Conservation (phyloP, 2,113 vertebrate genomes). For the Bubo blakistoni region DNA sequence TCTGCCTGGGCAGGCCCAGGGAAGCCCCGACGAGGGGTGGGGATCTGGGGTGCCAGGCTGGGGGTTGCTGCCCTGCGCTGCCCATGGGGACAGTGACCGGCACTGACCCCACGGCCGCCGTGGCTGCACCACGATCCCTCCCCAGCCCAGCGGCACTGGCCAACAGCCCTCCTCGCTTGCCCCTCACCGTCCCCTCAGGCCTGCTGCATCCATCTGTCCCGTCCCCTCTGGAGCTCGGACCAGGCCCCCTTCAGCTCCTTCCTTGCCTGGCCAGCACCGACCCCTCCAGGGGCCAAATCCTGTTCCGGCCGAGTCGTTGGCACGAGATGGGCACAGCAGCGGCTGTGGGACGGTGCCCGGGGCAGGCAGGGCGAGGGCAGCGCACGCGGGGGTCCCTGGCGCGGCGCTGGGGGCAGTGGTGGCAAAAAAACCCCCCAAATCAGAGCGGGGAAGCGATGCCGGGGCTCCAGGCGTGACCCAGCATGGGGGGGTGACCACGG, state of each 20-base stretch:
- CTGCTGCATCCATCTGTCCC: neutral
- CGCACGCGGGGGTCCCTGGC: rapidly evolving
- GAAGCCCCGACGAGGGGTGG: neutral
- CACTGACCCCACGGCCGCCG: rapidly evolving
- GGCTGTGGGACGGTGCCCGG: neutral
- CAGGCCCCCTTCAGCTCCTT: neutral
- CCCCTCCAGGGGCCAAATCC: neutral
- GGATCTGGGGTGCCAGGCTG: neutral
- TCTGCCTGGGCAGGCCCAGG: neutral
- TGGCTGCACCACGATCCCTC: neutral
- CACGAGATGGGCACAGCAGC: rapidly evolving
- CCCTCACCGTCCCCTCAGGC: neutral
- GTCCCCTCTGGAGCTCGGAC: neutral
- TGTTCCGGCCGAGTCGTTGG: neutral
- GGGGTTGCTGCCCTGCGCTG: too few species aligned
- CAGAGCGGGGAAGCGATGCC: rapidly evolving
- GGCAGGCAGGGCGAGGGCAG: neutral
- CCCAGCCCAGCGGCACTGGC: neutral
- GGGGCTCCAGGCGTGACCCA: rapidly evolving
- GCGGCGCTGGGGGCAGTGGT: neutral
- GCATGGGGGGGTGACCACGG: rapidly evolving
- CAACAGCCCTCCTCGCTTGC: neutral
- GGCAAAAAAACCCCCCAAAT: neutral
- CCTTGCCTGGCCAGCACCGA: neutral
- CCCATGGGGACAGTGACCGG: neutral